Evolutionary conservation across 2,113 vertebrate genomes (phyloP), one percentile per base, ranked within the genome.

Genomic region (Limanda limanda): DNA sequence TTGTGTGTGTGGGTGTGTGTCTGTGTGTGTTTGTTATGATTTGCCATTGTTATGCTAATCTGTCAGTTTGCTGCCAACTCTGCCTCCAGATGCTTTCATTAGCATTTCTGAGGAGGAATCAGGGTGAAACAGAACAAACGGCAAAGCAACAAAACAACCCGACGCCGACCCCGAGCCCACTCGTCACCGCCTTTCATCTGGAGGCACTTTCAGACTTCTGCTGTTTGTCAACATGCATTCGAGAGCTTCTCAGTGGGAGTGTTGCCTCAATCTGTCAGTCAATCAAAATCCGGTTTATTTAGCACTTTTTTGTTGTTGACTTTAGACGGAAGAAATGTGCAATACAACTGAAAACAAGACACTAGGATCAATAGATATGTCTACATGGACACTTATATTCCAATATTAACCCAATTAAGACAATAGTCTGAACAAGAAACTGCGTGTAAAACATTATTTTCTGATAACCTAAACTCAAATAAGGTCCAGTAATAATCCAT

Each of bases 51-150:
- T 85, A 91, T 93, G 90, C 76, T 89, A 91, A 93, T 91, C 59
- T 70, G 11, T 69, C 78, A 84, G 71, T 85, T 81, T 78, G 37
- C 71, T 83, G 84, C 83, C 89, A 86, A 70, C 71, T 48, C 68
- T 23, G n/a, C 77, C 81, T 78, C 69, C 42, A 65, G 31, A 31
- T 31, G 58, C 81, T 71, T 67, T 83, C 81, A 91, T 92, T 90
- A 86, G 74, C 90, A 93, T 90, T 91, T 91, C 78, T 87, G 75
- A 89, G 71, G 82, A 79, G 83, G 24, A 89, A 91, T 72, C 74
- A 3, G 79, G 79, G 81, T 67, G 72, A 88, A 90, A 80, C 71
- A 74, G 66, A 88, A 86, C 79, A 88, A 87, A 83, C 77, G 63
- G 51, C 52, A 55, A 60, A 83, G 68, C 62, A 75, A 62, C 65